These are phyloP conservation scores for Drosophila nikananu DNA, from an alignment of 1,140 invertebrate species.

Conservation along the genomic window DNA sequence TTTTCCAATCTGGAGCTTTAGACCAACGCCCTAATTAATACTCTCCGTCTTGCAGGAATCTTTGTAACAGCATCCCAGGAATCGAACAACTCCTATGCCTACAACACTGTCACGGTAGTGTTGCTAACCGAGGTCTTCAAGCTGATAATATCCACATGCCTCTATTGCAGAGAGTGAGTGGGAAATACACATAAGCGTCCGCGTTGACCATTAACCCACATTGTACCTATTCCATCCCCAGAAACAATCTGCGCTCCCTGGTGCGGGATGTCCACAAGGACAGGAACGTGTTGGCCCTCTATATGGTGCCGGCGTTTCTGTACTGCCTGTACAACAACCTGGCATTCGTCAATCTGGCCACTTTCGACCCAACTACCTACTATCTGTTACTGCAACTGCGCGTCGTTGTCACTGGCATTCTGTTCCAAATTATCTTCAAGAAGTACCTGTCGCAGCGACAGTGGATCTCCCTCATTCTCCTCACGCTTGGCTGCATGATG, in stretches of 20 bases:
- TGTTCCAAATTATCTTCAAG: conserved; percentile 96
- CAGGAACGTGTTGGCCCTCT: conserved; percentile 90
- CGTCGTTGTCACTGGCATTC: conserved; percentile 95
- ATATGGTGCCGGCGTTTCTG: conserved; percentile 95
- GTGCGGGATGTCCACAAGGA: conserved; percentile 87
- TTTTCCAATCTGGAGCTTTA: background rate
- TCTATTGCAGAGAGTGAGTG: conserved; percentile 91
- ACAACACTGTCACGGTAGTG: conserved; percentile 95
- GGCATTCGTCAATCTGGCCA: conserved; percentile 95
- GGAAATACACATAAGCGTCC: background rate
- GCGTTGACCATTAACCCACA: conserved; percentile 78
- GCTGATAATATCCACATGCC: conserved; percentile 89
- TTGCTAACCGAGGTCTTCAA: conserved; percentile 95
- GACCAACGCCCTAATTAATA: conserved; percentile 15
- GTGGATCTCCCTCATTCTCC: conserved; percentile 94
- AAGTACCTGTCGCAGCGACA: conserved; percentile 93
- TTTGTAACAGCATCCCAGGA: conserved; percentile 95
- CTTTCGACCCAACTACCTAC: conserved; percentile 97
- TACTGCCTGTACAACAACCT: conserved; percentile 99
- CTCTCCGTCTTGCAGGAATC: conserved; percentile 89
- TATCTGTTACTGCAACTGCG: conserved; percentile 96
- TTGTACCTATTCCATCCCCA: conserved; percentile 76
- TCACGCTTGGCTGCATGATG: conserved; percentile 96
- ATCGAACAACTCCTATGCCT: conserved; percentile 92
- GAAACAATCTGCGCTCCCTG: conserved; percentile 84